phyloP scores from a whole-genome alignment of 2,888 invertebrate genomes.

The Apodemia zela region DNA sequence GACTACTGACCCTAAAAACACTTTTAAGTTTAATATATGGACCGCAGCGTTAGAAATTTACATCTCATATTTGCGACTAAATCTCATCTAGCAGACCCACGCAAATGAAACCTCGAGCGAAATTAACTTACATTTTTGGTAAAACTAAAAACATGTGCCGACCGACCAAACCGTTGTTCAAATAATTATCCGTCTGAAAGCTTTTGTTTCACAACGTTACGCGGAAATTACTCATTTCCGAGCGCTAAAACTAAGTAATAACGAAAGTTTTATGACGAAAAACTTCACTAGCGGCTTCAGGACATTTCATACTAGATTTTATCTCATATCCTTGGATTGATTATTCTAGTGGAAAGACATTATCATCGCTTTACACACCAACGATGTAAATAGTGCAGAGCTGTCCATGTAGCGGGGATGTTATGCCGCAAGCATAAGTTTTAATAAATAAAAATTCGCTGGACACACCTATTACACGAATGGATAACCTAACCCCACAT shows the following conservation, averaged over 20 bases:
- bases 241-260: not conserved
- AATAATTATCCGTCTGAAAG: not conserved
- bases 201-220: not conserved
- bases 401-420: no score
- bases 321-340: no score
- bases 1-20: no score
- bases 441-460: no score
- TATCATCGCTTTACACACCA: no score
- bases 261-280: not conserved
- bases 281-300: not conserved
- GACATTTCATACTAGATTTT: no score
- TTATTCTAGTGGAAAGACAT: no score
- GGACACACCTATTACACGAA: no score
- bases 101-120: not conserved
- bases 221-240: not conserved
- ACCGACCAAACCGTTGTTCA: not conserved
- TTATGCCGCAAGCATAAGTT: no score
- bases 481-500: no score
- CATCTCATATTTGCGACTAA: not conserved
- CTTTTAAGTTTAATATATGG: not conserved
- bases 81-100: not conserved
- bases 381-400: no score
- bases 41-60: not conserved
- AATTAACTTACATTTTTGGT: constrained; percentile 5
- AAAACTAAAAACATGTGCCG: not conserved